These are phyloP conservation scores for Gambusia yucatana DNA, from an alignment of 2,797 vertebrate genomes.

Conservation along the genomic window DNA sequence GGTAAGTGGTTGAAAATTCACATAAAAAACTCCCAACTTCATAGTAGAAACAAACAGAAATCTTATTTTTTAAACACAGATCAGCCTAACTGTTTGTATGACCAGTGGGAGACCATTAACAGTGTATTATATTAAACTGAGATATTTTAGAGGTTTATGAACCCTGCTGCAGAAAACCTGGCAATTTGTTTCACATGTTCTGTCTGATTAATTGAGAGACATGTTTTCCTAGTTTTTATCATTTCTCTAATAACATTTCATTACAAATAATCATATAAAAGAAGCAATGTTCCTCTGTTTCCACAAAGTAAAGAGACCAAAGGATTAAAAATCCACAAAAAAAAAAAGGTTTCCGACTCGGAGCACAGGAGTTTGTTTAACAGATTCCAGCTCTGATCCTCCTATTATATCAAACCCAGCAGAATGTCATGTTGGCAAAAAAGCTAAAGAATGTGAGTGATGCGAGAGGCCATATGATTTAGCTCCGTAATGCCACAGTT, in stretches of 20 bases:
- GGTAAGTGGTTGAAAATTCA: not conserved
- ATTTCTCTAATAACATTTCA: not conserved
- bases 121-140: not conserved
- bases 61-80: not conserved
- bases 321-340: not conserved
- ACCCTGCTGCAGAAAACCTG: not conserved
- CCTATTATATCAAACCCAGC: slow-evolving; percentile 59
- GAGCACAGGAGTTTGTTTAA: slow-evolving; percentile 58
- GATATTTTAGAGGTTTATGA: slow-evolving; percentile 3
- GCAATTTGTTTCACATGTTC: not conserved
- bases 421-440: slow-evolving; percentile 67
- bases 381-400: slow-evolving; percentile 74
- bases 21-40: not conserved
- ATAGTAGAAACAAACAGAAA: not conserved
- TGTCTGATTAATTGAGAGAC: not conserved
- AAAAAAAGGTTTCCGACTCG: not conserved
- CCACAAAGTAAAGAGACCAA: not conserved
- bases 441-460: slow-evolving; percentile 65
- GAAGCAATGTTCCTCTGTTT: not conserved
- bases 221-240: not conserved
- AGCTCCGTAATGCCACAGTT: slow-evolving; percentile 27
- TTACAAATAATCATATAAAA: not conserved
- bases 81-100: not conserved
- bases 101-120: not conserved
- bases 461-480: slow-evolving; percentile 42